Percentiles rank a stretch among this genome's conserved stretches.
Evolutionary conservation across 2,797 vertebrate species (phyloP).

Genomic region (Sternotherus odoratus): DNA sequence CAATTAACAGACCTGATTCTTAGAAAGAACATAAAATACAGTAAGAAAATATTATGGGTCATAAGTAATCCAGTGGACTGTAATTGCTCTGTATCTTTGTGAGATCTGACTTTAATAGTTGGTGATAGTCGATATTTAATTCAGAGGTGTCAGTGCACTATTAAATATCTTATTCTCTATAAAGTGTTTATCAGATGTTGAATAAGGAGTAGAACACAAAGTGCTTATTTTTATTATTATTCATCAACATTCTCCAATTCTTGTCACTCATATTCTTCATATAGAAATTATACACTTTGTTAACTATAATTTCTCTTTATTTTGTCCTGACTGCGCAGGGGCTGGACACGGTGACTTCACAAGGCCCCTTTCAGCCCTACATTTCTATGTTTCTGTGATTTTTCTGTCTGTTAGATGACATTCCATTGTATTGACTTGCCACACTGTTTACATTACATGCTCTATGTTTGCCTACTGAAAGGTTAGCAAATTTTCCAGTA

Average conservation of each 20-base stretch:
- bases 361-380: too few relatives aligned
- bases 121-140: background rate
- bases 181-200: background rate
- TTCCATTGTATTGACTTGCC: background rate
- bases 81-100: constrained; percentile 2
- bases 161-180: background rate
- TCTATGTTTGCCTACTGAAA: background rate
- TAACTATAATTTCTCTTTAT: background rate
- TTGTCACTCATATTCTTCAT: background rate
- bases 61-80: background rate
- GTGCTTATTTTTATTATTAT: background rate
- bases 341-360: too few relatives aligned
- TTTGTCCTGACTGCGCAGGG: background rate
- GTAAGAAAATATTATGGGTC: constrained; percentile 26
- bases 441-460: background rate
- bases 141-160: background rate
- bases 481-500: background rate
- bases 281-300: background rate
- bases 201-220: background rate
- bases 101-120: background rate
- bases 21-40: background rate
- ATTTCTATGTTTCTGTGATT: too few relatives aligned
- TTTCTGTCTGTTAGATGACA: background rate
- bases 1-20: constrained; percentile 5
- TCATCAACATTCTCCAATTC: background rate